These are phyloP conservation scores for Cenopis cana DNA, from an alignment of 2,888 invertebrate species.

Conservation along the genomic window DNA sequence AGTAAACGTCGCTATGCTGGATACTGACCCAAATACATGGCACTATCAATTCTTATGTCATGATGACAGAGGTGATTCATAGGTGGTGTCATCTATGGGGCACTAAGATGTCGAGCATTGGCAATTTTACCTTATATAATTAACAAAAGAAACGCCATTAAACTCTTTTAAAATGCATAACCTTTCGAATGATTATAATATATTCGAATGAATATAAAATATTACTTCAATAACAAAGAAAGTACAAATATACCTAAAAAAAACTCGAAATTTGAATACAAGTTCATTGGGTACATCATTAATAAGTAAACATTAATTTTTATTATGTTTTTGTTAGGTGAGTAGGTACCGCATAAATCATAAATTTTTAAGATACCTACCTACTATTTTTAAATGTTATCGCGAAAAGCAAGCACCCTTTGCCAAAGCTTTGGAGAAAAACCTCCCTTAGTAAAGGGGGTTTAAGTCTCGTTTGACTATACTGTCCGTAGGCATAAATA, in stretches of 20 bases:
- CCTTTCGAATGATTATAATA: conserved; percentile 2
- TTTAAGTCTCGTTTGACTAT: neutral
- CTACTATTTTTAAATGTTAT: neutral
- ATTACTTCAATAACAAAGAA: conserved; percentile 18
- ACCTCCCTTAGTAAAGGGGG: too few species aligned
- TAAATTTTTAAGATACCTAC: neutral
- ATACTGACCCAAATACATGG: too few species aligned
- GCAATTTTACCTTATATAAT: too few species aligned
- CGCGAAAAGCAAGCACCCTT: neutral
- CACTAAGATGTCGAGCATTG: too few species aligned
- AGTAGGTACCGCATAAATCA: too few species aligned
- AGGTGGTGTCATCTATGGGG: too few species aligned
- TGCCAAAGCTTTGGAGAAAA: too few species aligned
- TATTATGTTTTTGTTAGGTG: neutral
- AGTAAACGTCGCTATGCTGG: too few species aligned
- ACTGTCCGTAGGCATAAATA: neutral
- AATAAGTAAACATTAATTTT: neutral
- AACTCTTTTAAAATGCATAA: too few species aligned
- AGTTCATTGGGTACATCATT: conserved; percentile 1
- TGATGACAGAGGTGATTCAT: too few species aligned
- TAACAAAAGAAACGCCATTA: neutral
- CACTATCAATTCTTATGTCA: too few species aligned
- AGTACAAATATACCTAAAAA: conserved; percentile 7
- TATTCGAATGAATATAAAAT: neutral
- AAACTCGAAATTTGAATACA: conserved; percentile 8